Percentiles rank a stretch among this genome's conserved stretches.
Conservation (phyloP, 2,113 vertebrate genomes). For the Ornithorhynchus anatinus region DNA sequence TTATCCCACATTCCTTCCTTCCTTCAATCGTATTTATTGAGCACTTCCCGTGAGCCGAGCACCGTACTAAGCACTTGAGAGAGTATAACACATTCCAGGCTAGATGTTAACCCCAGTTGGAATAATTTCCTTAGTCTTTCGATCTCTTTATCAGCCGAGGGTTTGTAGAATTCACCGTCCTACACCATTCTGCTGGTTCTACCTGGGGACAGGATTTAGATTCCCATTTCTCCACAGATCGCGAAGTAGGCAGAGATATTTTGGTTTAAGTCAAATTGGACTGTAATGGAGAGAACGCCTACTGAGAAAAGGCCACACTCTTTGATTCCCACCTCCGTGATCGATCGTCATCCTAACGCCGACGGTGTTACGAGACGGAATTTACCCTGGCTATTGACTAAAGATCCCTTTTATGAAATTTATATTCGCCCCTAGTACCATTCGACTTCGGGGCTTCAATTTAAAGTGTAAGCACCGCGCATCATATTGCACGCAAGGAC, state of each 20-base stretch:
- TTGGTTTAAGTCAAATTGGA: constrained; percentile 40
- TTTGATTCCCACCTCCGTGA: neutral
- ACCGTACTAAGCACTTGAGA: too few relatives aligned
- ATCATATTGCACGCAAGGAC: constrained; percentile 6
- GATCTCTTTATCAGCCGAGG: neutral
- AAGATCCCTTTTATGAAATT: constrained; percentile 24
- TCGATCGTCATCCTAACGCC: neutral
- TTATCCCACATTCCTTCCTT: too few relatives aligned
- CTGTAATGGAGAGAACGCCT: constrained; percentile 17
- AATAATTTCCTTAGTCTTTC: neutral
- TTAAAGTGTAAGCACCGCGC: neutral
- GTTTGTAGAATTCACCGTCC: neutral
- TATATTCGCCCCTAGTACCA: constrained; percentile 4
- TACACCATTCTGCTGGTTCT: neutral
- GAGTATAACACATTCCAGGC: too few relatives aligned
- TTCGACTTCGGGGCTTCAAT: constrained; percentile 11
- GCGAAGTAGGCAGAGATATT: constrained; percentile 48
- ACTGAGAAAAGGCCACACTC: constrained; percentile 18
- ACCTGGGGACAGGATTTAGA: neutral
- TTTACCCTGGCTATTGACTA: constrained; percentile 39
- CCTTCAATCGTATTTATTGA: too few relatives aligned
- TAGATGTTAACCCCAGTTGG: neutral
- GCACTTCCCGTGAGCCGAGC: too few relatives aligned
- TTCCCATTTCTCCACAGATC: constrained; percentile 34
- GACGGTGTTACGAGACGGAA: neutral